Evolutionary conservation across 1,140 invertebrate species (phyloP).

Genomic region (Drosophila ercepeae): DNA sequence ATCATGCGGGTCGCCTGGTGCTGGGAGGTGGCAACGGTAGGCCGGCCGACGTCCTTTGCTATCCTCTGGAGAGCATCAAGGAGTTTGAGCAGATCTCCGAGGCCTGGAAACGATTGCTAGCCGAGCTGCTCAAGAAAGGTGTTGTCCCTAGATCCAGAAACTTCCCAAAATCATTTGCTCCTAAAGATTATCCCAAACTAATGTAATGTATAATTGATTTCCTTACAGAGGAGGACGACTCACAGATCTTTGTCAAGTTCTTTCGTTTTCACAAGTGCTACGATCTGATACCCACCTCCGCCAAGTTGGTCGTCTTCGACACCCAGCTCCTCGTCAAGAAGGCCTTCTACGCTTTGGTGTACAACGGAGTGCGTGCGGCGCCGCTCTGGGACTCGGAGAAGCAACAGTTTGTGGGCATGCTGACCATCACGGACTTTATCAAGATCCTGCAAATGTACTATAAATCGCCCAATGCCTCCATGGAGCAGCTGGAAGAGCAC

Average conservation of each 20-base stretch:
- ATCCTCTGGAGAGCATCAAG: constrained; percentile 92
- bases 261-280: constrained; percentile 99
- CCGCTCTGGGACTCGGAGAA: constrained; percentile 97
- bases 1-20: constrained; percentile 87
- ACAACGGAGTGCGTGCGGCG: constrained; percentile 99
- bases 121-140: constrained; percentile 90
- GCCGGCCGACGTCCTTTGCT: constrained; percentile 84
- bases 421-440: constrained; percentile 99
- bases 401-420: constrained; percentile 97
- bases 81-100: constrained; percentile 92
- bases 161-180: neutral
- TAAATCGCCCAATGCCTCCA: constrained; percentile 94
- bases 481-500: constrained; percentile 99
- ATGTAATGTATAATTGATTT: constrained; percentile 64
- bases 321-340: constrained; percentile 99
- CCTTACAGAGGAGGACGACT: constrained; percentile 98
- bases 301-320: constrained; percentile 99
- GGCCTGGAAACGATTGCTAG: constrained; percentile 89
- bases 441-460: constrained; percentile 99
- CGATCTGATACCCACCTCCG: constrained; percentile 99
- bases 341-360: constrained; percentile 99
- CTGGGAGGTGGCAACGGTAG: constrained; percentile 68
- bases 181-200: neutral
- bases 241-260: constrained; percentile 98
- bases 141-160: neutral